phyloP scores from a whole-genome alignment of 1,140 invertebrate species.

The Augochlora pura region DNA sequence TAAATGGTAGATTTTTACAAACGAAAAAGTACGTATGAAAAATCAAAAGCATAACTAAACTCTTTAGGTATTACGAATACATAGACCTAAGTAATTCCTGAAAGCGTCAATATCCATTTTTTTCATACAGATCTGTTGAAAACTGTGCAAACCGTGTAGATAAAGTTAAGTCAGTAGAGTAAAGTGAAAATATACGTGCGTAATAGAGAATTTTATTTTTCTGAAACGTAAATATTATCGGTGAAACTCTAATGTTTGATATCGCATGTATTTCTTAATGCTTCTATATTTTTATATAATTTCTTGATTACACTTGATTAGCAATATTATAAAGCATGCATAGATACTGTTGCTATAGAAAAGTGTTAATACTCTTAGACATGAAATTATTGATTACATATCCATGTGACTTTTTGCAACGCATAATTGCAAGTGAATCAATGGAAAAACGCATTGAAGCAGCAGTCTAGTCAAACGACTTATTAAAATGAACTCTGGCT shows the following conservation, averaged over 20 bases:
- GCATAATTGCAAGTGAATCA: background rate
- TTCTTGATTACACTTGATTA: background rate
- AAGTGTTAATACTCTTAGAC: constrained; percentile 1
- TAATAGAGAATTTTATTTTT: constrained; percentile 10
- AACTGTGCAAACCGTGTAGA: background rate
- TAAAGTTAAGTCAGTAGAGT: constrained; percentile 13
- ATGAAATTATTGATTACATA: constrained; percentile 3
- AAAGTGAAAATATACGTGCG: background rate
- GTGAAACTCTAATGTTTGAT: background rate
- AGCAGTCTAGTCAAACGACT: constrained; percentile 40
- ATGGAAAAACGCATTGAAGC: constrained; percentile 13
- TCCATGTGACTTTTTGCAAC: background rate
- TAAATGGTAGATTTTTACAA: background rate
- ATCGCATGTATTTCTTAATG: constrained; percentile 10
- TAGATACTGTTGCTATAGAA: constrained; percentile 2
- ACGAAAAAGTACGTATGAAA: background rate
- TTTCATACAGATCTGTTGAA: background rate
- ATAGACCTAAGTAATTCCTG: constrained; percentile 9
- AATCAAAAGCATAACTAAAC: constrained; percentile 42
- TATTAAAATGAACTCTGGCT: constrained; percentile 1
- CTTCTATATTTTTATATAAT: background rate
- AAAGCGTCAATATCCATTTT: background rate
- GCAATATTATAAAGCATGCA: constrained; percentile 10
- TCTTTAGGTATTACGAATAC: constrained; percentile 14
- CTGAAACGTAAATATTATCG: background rate